A percentile compares a stretch with the other conserved stretches of the same genome.
These are phyloP conservation scores for Trichonephila clavata DNA, from an alignment of 1,140 invertebrate genomes.

Conservation along the genomic window DNA sequence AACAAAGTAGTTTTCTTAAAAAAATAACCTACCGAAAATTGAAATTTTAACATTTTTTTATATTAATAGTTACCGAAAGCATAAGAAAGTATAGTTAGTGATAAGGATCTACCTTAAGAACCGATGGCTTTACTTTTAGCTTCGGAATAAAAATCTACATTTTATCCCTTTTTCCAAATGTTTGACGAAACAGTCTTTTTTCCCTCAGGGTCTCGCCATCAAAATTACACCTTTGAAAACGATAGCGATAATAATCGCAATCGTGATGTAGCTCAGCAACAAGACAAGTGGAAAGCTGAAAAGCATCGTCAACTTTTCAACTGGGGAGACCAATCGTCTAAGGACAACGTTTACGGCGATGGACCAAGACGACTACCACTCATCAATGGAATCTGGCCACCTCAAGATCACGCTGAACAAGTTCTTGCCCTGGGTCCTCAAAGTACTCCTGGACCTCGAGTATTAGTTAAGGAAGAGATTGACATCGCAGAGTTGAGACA, in stretches of 20 bases:
- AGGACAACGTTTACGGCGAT: slow-evolving; percentile 52
- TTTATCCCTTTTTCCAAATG: not conserved
- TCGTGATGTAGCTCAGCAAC: not conserved
- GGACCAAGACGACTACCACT: slow-evolving; percentile 69
- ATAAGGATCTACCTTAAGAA: no score
- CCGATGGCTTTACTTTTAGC: not conserved
- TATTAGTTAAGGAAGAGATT: slow-evolving; percentile 68
- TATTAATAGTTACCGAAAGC: no score
- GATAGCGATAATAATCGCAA: not conserved
- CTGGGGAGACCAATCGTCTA: slow-evolving; percentile 30
- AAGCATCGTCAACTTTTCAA: slow-evolving; percentile 50
- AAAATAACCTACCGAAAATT: no score
- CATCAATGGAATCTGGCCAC: slow-evolving; percentile 69
- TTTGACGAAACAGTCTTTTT: not conserved
- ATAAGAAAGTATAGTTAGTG: no score
- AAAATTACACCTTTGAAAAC: not conserved
- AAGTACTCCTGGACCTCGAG: slow-evolving; percentile 48
- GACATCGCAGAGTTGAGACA: slow-evolving; percentile 70
- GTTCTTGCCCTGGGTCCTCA: slow-evolving; percentile 54
- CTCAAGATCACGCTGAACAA: slow-evolving; percentile 36
- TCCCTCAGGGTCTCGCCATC: not conserved
- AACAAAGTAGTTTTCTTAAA: no score
- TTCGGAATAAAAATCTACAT: not conserved
- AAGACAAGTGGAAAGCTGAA: slow-evolving; percentile 1
- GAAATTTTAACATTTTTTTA: no score